Base-by-base conservation (phyloP, 2,888 invertebrate species). In the Terebella lapidaria region DNA sequence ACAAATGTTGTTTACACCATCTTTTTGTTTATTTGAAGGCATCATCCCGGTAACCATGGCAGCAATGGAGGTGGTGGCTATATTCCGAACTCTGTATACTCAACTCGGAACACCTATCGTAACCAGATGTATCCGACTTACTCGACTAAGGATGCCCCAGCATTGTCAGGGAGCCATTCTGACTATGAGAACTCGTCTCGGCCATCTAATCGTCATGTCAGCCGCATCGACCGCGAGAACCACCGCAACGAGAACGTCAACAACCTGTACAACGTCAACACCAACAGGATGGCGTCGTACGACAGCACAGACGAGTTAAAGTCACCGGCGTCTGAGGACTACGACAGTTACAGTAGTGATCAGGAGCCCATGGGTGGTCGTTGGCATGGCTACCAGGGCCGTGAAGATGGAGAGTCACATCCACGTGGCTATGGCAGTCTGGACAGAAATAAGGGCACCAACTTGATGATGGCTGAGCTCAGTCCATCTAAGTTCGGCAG, bases 121-220 rank as follows among this genome's bases (percentile, higher is more conserved):
- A 76, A 71, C 61, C 79, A 81, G 64, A 77, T 76, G 52, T 82
- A 80, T 64, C 79, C 78, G 1, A 80, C 79, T 49, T 81, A 78
- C 63, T 76, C 77, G 1, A 78, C 77, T 18, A 69, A 76, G 69
- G 62, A 66, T 22, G 66, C 67, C 51, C 68, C 55, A 27, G 51
- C 35, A 57, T 68, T 65, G 30, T 69, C 72, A 25, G 65, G 69
- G 18, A 69, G 65, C 61, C 71, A 70, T 59, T 72, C 73, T 20
- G 76, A 77, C 54, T 74, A 75, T 66, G 77, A 78, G 58, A 72
- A 72, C 58, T 15, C 22, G 45, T 15, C 55, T 5, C 46, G 18
- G 3, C 22, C 27, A 5, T 15, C 15, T 26, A 18, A 15, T 27
- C 10, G 54, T 20, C 10, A 10, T 5, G 54, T 54, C 4, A 10